These are phyloP conservation scores for Typhlichthys eigenmanni DNA, from an alignment of 2,797 vertebrate genomes.

Conservation along the genomic window DNA sequence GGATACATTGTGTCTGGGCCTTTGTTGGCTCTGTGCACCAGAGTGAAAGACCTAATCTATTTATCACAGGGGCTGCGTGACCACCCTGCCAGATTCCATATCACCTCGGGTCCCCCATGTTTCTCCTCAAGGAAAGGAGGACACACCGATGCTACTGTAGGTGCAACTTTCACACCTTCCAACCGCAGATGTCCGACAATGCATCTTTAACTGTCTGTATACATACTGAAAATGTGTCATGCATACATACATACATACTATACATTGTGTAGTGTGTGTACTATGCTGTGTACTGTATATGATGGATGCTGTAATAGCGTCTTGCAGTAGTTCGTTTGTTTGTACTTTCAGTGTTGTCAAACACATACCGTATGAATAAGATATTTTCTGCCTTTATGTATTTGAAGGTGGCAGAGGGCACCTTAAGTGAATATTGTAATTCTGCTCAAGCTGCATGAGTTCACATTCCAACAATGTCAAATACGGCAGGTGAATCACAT, in stretches of 20 bases:
- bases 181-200: conserved; percentile 14
- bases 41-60: conserved; percentile 78
- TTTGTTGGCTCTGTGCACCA: conserved; percentile 68
- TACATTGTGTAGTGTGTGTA: too few species aligned
- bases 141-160: conserved; percentile 47
- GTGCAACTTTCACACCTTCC: conserved; percentile 68
- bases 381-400: neutral
- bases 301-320: too few species aligned
- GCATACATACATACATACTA: too few species aligned
- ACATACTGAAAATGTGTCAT: too few species aligned
- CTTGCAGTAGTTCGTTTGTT: too few species aligned
- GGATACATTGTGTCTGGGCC: conserved; percentile 69
- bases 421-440: conserved; percentile 7
- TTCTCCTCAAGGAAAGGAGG: conserved; percentile 57
- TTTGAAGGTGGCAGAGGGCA: conserved; percentile 3
- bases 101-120: conserved; percentile 63
- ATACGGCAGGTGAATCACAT: conserved; percentile 34
- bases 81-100: conserved; percentile 73
- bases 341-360: too few species aligned
- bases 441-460: conserved; percentile 19
- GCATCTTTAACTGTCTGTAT: too few species aligned
- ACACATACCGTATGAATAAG: too few species aligned
- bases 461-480: conserved; percentile 42
- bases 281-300: too few species aligned
- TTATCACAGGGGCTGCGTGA: conserved; percentile 74